Conservation (phyloP, 37 sponge, comb jelly and placozoan species). For the Petrosia ficiformis region DNA sequence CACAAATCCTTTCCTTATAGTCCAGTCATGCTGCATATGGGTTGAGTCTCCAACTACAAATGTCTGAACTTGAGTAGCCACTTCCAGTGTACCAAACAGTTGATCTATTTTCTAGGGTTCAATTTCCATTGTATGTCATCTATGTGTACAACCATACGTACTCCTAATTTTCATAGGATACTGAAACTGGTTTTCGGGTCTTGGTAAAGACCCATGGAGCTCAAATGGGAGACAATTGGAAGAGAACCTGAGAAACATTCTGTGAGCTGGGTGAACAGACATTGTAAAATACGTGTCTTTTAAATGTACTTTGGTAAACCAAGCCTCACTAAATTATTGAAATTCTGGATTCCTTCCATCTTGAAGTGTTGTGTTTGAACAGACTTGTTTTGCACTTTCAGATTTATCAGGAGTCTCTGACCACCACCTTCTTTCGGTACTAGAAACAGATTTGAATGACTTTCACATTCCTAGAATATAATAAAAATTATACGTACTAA, state of each 20-base stretch:
- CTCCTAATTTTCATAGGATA: conserved; percentile 2
- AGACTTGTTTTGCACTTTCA: too few relatives aligned
- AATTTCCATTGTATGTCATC: too few relatives aligned
- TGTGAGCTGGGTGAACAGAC: conserved; percentile 18
- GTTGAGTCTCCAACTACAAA: conserved; percentile 5
- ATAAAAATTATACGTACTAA: too few relatives aligned
- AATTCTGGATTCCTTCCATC: too few relatives aligned
- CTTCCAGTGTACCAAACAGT: neutral
- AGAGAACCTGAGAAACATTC: conserved; percentile 1
- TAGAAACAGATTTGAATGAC: too few relatives aligned
- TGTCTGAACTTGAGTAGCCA: conserved; percentile 1
- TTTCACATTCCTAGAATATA: too few relatives aligned
- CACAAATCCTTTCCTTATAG: conserved; percentile 10
- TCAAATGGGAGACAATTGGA: conserved; percentile 13
- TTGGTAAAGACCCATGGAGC: neutral
- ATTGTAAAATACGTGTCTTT: too few relatives aligned
- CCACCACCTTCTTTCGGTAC: too few relatives aligned
- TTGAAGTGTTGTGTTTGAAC: too few relatives aligned
- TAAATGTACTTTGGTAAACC: conserved; percentile 32
- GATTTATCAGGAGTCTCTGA: too few relatives aligned
- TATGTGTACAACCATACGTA: conserved; percentile 1
- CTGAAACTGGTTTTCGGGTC: conserved; percentile 17
- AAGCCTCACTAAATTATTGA: too few relatives aligned
- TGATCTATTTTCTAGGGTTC: neutral
- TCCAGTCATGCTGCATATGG: conserved; percentile 19